Conservation (phyloP, 2,888 invertebrate species). For the Apamea anceps region DNA sequence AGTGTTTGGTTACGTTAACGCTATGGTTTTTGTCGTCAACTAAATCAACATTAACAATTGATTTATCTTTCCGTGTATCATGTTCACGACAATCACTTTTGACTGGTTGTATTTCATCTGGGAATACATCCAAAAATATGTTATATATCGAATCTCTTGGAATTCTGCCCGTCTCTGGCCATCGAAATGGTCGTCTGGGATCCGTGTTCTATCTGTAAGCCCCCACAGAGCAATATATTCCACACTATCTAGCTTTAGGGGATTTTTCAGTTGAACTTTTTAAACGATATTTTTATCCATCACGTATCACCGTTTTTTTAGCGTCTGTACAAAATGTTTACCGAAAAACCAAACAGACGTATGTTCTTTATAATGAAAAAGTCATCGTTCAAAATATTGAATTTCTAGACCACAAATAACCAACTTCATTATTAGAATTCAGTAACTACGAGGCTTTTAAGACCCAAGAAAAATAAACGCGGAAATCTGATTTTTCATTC, state of each 20-base stretch:
- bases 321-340: neutral
- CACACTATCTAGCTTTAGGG: conserved; percentile 34
- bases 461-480: conserved; percentile 8
- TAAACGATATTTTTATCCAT: conserved; percentile 20
- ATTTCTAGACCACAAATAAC: conserved; percentile 9
- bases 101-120: conserved; percentile 35
- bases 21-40: neutral
- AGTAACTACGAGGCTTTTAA: conserved; percentile 5
- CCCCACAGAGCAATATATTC: conserved; percentile 53
- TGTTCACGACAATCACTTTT: neutral
- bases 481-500: conserved; percentile 45
- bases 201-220: conserved; percentile 47
- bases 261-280: conserved; percentile 35
- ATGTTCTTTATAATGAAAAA: too few relatives aligned
- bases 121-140: conserved; percentile 66
- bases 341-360: neutral
- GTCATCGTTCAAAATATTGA: neutral
- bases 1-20: neutral
- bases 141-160: conserved; percentile 74
- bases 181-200: conserved; percentile 64
- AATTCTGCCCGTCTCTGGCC: conserved; percentile 71
- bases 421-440: conserved; percentile 35
- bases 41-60: neutral
- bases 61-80: neutral
- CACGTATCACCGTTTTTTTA: conserved; percentile 11